Base-by-base conservation (phyloP, 2,888 invertebrate species). In the Platerodrilus igneus region DNA sequence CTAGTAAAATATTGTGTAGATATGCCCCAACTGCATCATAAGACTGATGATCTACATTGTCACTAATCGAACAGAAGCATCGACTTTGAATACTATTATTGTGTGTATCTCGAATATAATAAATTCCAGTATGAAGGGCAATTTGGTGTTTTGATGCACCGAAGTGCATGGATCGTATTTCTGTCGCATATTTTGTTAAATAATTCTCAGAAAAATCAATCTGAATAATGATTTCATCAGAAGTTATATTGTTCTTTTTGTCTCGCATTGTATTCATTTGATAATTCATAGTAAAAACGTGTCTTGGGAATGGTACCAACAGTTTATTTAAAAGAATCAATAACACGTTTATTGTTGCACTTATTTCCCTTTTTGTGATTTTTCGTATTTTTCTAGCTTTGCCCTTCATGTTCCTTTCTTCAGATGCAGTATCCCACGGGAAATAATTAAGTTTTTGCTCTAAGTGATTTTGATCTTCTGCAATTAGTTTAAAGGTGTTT, bases 151-250 rank as follows among this genome's bases (percentile, higher is more conserved):
- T 34, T 9, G 33, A 38, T 15, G 36, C 41, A 3, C 41, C 45
- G 17, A 45, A 45, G 21, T 37, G 40, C 19, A 28, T 45, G n/a
- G 41, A 28, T 20, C 41, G 40, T n/a, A 40, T 37, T 26, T 44
- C 44, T 3, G 9, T 25, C 7, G n/a, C 9, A 30, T 41, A 37
- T 28, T 45, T 45, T n/a, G 33, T 21, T 3, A 41, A 8, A 27
- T 33, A 37, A 22, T 45, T 45, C 37, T 45, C 37, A 4, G 45
- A 38, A 23, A 45, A 45, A 27, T 45, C 40, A 9, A 44, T 23
- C 15, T 45, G 45, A n/a, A 41, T 36, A 9, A 45, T 23, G n/a
- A 37, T 31, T 34, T 45, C 35, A 10, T 26, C 13, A 5, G 9
- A 8, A 5, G 2, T 4, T 16, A 37, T 7, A n/a, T 3, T 10